These are phyloP conservation scores for Ochropacha duplaris DNA, from an alignment of 2,888 invertebrate genomes.

Conservation along the genomic window DNA sequence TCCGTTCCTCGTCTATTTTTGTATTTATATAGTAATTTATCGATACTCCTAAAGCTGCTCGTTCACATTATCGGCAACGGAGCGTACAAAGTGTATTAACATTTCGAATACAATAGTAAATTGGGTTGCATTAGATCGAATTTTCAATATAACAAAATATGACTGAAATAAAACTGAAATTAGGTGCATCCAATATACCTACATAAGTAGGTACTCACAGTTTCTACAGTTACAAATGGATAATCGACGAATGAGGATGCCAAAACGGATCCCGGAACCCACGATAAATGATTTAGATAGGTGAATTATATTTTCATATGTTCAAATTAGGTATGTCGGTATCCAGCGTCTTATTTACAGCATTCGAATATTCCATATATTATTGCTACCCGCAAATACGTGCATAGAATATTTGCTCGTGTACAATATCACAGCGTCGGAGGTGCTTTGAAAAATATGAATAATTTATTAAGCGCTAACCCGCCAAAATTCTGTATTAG, in stretches of 20 bases:
- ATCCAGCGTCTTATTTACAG: not conserved
- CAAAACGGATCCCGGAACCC: not conserved
- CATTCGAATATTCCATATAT: constrained; percentile 21
- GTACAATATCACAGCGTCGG: constrained; percentile 17
- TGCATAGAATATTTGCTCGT: constrained; percentile 15
- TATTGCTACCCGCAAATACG: constrained; percentile 16
- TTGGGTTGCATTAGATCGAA: too few relatives aligned
- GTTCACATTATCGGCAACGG: too few relatives aligned
- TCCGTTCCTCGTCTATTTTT: constrained; percentile 2
- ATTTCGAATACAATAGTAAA: too few relatives aligned
- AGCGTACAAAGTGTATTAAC: too few relatives aligned
- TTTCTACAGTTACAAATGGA: not conserved
- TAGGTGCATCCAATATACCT: not conserved
- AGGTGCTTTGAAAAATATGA: constrained; percentile 32
- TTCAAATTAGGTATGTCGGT: constrained; percentile 1
- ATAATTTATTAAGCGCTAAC: constrained; percentile 33
- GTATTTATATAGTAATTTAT: too few relatives aligned
- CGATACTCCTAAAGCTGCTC: not conserved
- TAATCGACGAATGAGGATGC: not conserved
- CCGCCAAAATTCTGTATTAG: constrained; percentile 18
- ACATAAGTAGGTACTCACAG: not conserved
- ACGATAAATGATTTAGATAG: not conserved
- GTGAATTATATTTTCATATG: constrained; percentile 1
- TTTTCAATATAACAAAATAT: too few relatives aligned
- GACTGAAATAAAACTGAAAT: not conserved